These are phyloP conservation scores for Oophaga sylvatica DNA, from an alignment of 2,797 vertebrate species.

Conservation along the genomic window DNA sequence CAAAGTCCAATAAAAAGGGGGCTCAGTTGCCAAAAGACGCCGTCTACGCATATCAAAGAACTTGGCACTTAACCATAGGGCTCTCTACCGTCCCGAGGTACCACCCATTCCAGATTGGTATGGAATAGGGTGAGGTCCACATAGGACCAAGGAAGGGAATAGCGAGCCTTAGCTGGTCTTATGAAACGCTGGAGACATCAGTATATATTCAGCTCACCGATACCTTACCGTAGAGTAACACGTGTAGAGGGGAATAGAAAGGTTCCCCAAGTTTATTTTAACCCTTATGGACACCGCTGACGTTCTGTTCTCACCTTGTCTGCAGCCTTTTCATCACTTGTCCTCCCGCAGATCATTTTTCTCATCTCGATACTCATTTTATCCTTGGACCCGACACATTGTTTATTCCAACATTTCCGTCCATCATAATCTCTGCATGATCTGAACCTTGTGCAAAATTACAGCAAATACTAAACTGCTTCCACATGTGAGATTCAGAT, in stretches of 20 bases:
- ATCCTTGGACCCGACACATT: neutral
- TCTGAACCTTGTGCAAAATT: constrained; percentile 26
- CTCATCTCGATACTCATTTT: neutral
- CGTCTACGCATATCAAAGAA: neutral
- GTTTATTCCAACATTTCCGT: neutral
- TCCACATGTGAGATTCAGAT: constrained; percentile 23
- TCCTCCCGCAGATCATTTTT: neutral
- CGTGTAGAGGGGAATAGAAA: neutral
- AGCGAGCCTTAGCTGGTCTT: no score
- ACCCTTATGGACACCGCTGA: neutral
- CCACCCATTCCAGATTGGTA: neutral
- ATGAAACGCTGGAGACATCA: no score
- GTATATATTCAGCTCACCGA: no score
- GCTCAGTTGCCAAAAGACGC: no score
- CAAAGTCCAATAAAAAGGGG: no score
- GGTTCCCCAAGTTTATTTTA: neutral
- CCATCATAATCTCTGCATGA: neutral
- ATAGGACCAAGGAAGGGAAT: no score
- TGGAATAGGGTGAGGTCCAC: no score
- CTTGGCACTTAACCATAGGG: neutral
- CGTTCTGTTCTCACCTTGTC: neutral
- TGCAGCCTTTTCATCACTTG: no score
- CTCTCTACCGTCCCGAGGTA: neutral
- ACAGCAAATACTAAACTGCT: neutral
- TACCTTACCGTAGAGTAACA: neutral